Base-by-base conservation (phyloP, 2,888 invertebrate species). In the Campoplex nolae region DNA sequence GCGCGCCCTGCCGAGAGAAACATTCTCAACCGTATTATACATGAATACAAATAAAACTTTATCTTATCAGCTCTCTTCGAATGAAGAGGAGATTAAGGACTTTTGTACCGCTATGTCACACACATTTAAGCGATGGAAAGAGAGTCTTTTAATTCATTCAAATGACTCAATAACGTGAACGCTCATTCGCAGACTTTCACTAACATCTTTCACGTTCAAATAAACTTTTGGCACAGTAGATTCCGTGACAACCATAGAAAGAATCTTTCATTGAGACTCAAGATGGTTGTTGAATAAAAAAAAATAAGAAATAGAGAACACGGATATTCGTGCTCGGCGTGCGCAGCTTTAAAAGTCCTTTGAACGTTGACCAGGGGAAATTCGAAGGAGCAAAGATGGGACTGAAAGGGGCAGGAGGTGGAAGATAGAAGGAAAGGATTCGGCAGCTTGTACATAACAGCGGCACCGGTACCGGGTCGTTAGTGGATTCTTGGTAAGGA, bases 401-500 rank as follows among this genome's bases (percentile, higher is more conserved):
- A 85, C 65, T 16, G 62, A n/a, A 28, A 68, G 42, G 38, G 83
- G 81, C 77, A 84, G 85, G 54, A 74, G 45, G 2, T 85, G 79
- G 85, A 81, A 71, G 75, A 48, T 73, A 75, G 81, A 86, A 87
- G 77, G 74, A 80, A 84, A 86, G 77, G 80, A 86, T 84, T 84
- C 85, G 70, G 65, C 88, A 81, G 83, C 48, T 80, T 62, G 70
- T 76, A 67, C 56, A 73, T 56, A 77, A 76, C 54, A 65, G 58
- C 81, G 62, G 67, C 71, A 83, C 71, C 71, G 90, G 88, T 91
- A 91, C 83, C 86, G 90, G 91, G 89, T 92, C 91, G 91, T 92
- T 92, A 92, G 91, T 90, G 91, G 87, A 92, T 92, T 92, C 92
- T 89, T 89, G 92, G 92, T 92, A 92, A 90, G 91, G 90, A 92